Evolutionary conservation across 2,113 vertebrate genomes (phyloP).

Genomic region (Propithecus coquereli): DNA sequence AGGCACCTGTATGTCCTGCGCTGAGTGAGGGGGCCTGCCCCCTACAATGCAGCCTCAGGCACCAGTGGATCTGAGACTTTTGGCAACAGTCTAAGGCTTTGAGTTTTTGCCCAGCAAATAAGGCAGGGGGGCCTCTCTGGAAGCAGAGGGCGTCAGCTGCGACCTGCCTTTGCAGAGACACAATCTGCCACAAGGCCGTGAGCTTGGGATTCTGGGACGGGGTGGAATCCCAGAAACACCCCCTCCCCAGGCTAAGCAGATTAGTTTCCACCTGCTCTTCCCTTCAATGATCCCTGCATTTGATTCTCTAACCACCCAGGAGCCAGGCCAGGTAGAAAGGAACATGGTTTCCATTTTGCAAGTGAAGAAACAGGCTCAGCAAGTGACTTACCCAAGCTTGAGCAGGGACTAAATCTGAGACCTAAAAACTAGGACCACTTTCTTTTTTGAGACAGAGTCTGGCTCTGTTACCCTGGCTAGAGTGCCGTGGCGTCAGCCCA

Average conservation of each 20-base stretch:
- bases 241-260: neutral
- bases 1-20: neutral
- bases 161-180: neutral
- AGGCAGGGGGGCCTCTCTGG: neutral
- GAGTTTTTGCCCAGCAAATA: neutral
- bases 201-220: neutral
- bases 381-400: neutral
- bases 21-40: neutral
- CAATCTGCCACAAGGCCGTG: neutral
- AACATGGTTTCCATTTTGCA: neutral
- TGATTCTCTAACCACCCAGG: neutral
- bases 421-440: neutral
- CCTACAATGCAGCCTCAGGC: no score
- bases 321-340: neutral
- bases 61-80: neutral
- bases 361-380: neutral
- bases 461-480: no score
- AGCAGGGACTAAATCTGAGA: fast-evolving
- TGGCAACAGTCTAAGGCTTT: neutral
- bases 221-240: neutral
- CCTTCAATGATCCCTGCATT: neutral
- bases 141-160: neutral
- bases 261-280: neutral
- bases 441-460: no score
- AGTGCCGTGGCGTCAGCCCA: no score